A percentile compares a stretch with the other conserved stretches of the same genome.
phyloP scores from a whole-genome alignment of 1,140 invertebrate species.

The Drosophila azteca region DNA sequence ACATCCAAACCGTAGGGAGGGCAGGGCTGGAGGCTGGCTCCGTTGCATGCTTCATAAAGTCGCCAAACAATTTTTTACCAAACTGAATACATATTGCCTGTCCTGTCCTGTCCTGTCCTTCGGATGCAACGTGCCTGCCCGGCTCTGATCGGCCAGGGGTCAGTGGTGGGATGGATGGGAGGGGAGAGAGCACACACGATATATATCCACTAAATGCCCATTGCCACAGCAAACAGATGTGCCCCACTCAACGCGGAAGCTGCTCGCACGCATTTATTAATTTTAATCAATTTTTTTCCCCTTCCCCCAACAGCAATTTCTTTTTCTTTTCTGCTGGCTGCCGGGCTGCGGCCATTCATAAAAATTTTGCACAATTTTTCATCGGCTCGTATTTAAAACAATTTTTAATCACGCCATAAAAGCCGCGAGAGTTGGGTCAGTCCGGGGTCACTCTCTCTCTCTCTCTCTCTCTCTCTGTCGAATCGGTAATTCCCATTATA shows the following conservation, averaged over 20 bases:
- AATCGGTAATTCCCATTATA: slow-evolving; percentile 46
- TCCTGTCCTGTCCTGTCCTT: slow-evolving; percentile 8
- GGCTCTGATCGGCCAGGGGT: too few species aligned
- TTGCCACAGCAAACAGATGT: slow-evolving; percentile 58
- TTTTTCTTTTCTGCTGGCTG: slow-evolving; percentile 7
- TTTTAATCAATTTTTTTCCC: slow-evolving; percentile 71
- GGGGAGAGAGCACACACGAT: slow-evolving; percentile 30
- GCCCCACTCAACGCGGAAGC: slow-evolving; percentile 29
- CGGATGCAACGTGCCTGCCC: slow-evolving; percentile 26
- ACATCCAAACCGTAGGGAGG: background rate
- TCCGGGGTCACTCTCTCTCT: too few species aligned
- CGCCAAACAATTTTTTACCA: slow-evolving; percentile 56
- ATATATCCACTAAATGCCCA: slow-evolving; percentile 60
- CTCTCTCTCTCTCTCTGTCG: background rate
- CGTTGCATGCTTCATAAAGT: slow-evolving; percentile 68
- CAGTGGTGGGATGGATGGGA: slow-evolving; percentile 3
- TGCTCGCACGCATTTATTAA: slow-evolving; percentile 72
- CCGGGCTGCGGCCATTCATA: slow-evolving; percentile 41
- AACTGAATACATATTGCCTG: slow-evolving; percentile 13
- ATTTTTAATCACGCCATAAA: slow-evolving; percentile 75
- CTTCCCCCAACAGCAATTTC: slow-evolving; percentile 23
- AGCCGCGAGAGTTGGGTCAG: slow-evolving; percentile 27
- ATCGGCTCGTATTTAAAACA: slow-evolving; percentile 67
- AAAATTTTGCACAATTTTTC: slow-evolving; percentile 46
- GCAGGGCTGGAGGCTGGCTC: background rate